Base-by-base conservation (phyloP, 2,797 vertebrate genomes). In the Lithobates pipiens region DNA sequence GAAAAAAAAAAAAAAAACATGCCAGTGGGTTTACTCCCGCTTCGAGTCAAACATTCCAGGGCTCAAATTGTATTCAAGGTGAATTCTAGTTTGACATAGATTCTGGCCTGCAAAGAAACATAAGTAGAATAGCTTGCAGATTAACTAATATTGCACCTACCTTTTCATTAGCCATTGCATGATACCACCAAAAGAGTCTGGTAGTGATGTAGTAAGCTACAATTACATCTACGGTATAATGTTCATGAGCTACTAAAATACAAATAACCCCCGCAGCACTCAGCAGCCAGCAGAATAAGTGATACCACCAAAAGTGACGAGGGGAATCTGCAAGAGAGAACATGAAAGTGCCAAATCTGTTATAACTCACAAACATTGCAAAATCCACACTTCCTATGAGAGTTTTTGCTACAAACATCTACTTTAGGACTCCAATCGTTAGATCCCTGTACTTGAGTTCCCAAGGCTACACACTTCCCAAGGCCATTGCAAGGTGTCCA, bases 171-270 rank as follows among this genome's bases (percentile, higher is more conserved):
- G 98, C 96, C 98, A 99, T 98, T 1, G 98, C 97, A 88, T 99
- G 98, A 92, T 99, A 99, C 97, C 97, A 99, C 97, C 98, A 99
- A 92, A 99, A 99, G 27, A 99, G 96, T n/a, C 98, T 93, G 0
- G 98, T 98, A 16, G 98, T 99, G 93, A 99, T 96, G 18, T 97
- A 99, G 83, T 99, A 99, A 57, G 97, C 98, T 86, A 99, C 92
- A 10, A 99, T 93, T 88, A 99, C 98, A 0, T 99, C 98, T 42
- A 99, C 94, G 0, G 95, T 99, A 68, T 99, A 99, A 93, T 99
- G 98, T 86, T 99, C 98, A 16, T 98, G 98, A 15, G 97, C 98
- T 74, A 99, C 96, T 25, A 99, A 93, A 88, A 99, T 98, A 89
- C 98, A 99, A 88, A 98, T 90, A 75, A 98, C 94, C 0, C 98